Evolutionary conservation across 2,113 vertebrate genomes (phyloP), one percentile per base, ranked within the genome.

Genomic region (Pelecanoides urinatrix): DNA sequence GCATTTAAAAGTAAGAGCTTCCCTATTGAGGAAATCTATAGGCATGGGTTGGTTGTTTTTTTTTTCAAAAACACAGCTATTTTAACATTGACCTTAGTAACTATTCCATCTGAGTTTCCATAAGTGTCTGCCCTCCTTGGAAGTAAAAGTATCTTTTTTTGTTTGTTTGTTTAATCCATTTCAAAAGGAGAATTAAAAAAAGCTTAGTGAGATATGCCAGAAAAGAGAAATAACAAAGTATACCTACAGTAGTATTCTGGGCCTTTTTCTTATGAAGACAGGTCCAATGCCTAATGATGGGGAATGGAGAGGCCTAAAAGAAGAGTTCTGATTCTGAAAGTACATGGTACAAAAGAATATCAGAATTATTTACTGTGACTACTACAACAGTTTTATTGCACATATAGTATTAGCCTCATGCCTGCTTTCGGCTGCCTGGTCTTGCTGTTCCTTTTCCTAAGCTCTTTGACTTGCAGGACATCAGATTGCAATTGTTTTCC

Each of bases 391-490:
- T 34, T 58, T 40, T 68, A 44, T 74, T 77, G 52, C 49, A 83
- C 9, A 2, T 20, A 1, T 4, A 27, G 4, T 36, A 62, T 59
- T 75, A 72, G 26, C 2, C 47, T 79, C 2, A 1, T 6, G 34
- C 12, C 55, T 66, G 22, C n/a, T 92, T 92, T 77, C 2, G 2
- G 10, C 23, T 86, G 11, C 13, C 7, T 73, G 11, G 16, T 40
- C 49, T 62, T 53, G 32, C 10, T 92, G 7, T 50, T 62, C 19
- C 21, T 47, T 80, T 77, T 45, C 32, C 21, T 42, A 58, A 62
- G 6, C 14, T 82, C 14, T 90, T 86, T 61, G 29, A 27, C 13
- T 68, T 59, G 6, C 15, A 76, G 26, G n/a, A 26, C 36, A 67
- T 66, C 6, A 62, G 21, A 63, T 9, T 49, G 11, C 16, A 63